Evolutionary conservation across 2,113 vertebrate genomes (phyloP).

Genomic region (Plotosus lineatus): DNA sequence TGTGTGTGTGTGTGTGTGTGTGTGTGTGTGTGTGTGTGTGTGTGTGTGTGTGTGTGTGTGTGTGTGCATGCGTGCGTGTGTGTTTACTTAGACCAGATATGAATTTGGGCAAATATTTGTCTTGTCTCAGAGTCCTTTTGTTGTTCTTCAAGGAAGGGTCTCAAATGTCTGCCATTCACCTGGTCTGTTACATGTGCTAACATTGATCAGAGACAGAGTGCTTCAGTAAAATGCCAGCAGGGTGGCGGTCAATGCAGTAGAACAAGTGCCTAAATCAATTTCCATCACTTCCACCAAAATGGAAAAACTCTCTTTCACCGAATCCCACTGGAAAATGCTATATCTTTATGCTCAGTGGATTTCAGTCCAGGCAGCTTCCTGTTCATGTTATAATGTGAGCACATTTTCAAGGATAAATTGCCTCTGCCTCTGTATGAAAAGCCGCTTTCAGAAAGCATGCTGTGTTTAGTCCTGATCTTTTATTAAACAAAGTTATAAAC

Average conservation of each 20-base stretch:
- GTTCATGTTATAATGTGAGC: constrained; percentile 39
- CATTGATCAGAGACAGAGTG: constrained; percentile 48
- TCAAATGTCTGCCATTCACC: constrained; percentile 24
- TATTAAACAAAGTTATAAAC: constrained; percentile 9
- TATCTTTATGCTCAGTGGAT: constrained; percentile 46
- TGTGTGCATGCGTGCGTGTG: constrained; percentile 14
- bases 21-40: constrained; percentile 32
- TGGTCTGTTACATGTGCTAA: constrained; percentile 46
- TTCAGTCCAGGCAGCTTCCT: constrained; percentile 41
- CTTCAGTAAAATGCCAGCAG: constrained; percentile 41
- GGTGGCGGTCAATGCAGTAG: constrained; percentile 50
- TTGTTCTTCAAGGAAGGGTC: constrained; percentile 25
- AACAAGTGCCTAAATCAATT: constrained; percentile 58
- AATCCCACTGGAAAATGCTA: constrained; percentile 46
- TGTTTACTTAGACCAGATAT: constrained; percentile 15
- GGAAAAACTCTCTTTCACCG: constrained; percentile 34
- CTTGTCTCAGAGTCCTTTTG: constrained; percentile 11
- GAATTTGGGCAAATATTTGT: constrained; percentile 28
- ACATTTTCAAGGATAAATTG: constrained; percentile 50
- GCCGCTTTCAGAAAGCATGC: constrained; percentile 8
- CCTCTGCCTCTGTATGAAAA: constrained; percentile 27
- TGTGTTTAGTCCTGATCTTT: neutral
- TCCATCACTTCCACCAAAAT: constrained; percentile 34
- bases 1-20: constrained; percentile 26
- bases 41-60: constrained; percentile 24